Percentiles rank a stretch among this genome's conserved stretches.
Conservation (phyloP, 2,113 vertebrate species). For the Furnarius figulus region DNA sequence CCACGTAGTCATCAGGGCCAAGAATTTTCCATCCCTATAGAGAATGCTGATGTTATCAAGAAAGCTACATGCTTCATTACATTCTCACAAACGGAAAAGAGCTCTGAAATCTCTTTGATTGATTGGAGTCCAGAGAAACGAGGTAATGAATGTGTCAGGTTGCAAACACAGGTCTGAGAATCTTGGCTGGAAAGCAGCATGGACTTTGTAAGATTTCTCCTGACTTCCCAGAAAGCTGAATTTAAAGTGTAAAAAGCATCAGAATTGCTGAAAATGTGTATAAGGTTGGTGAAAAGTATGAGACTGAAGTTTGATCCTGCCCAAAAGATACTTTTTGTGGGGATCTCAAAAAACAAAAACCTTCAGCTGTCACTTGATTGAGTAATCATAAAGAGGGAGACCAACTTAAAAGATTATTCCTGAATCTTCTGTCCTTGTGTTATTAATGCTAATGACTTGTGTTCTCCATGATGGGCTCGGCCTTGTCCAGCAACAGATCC, state of each 20-base stretch:
- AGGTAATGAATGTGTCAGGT: background rate
- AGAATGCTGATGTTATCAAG: fast-evolving
- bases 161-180: background rate
- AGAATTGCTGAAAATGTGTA: background rate
- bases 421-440: background rate
- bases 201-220: background rate
- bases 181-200: background rate
- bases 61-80: background rate
- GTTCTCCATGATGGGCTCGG: background rate
- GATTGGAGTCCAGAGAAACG: background rate
- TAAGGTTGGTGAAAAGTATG: background rate
- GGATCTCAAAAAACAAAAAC: background rate
- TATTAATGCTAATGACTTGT: background rate
- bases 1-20: fast-evolving
- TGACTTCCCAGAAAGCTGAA: background rate
- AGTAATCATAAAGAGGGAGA: background rate
- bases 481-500: background rate
- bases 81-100: background rate
- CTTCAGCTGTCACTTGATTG: background rate
- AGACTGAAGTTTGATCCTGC: background rate
- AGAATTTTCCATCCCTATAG: background rate
- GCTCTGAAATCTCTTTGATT: background rate
- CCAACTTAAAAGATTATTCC: background rate
- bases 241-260: background rate
- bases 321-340: background rate